Evolutionary conservation across 2,888 invertebrate species (phyloP).

Genomic region (Oligia fasciuncula): DNA sequence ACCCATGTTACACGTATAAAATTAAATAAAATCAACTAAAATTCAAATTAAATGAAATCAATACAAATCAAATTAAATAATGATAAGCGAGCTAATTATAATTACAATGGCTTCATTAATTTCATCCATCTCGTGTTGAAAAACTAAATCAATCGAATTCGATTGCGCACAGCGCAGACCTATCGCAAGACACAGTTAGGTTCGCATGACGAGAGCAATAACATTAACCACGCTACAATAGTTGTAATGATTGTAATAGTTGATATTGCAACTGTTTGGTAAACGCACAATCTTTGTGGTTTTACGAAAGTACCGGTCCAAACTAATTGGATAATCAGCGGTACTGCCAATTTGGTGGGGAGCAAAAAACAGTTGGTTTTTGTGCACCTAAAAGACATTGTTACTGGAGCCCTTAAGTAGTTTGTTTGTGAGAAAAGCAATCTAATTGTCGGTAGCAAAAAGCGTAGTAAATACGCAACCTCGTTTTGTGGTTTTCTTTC

Average conservation of each 20-base stretch:
- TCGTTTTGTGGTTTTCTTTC: constrained; percentile 6
- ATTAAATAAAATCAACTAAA: too few species aligned
- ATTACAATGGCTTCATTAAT: constrained; percentile 35
- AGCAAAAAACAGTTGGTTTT: constrained; percentile 23
- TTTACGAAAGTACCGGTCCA: constrained; percentile 45
- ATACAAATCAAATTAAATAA: too few species aligned
- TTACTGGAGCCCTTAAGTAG: constrained; percentile 12
- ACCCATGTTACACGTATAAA: too few species aligned
- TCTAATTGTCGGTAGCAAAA: constrained; percentile 25
- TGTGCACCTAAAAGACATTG: constrained; percentile 18
- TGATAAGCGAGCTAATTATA: background rate
- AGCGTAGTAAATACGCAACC: constrained; percentile 7
- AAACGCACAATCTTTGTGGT: constrained; percentile 57
- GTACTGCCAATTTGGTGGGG: constrained; percentile 40
- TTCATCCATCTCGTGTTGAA: constrained; percentile 32
- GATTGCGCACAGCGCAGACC: constrained; percentile 57
- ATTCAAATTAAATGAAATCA: too few species aligned
- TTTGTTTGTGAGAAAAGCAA: constrained; percentile 10
- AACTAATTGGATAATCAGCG: constrained; percentile 57
- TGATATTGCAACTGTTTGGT: constrained; percentile 59
- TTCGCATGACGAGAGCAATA: constrained; percentile 69
- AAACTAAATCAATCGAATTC: constrained; percentile 38
- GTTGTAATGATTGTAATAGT: constrained; percentile 42
- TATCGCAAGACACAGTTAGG: constrained; percentile 55
- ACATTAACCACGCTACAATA: constrained; percentile 60